These are phyloP conservation scores for Capra hircus DNA, from an alignment of 2,113 vertebrate genomes.

Conservation along the genomic window DNA sequence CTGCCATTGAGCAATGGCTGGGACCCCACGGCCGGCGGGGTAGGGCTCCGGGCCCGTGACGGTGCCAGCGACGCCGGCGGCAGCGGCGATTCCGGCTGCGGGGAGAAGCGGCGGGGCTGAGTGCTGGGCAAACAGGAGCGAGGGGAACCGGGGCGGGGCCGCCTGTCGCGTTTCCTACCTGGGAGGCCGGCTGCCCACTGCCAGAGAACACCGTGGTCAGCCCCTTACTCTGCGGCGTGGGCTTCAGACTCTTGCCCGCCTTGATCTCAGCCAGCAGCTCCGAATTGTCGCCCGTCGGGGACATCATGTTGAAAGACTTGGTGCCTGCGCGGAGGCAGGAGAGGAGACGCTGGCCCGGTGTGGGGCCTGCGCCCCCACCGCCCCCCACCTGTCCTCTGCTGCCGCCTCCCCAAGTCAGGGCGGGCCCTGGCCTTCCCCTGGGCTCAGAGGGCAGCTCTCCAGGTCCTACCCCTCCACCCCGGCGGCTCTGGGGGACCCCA, in stretches of 20 bases:
- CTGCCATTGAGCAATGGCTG: slow-evolving; percentile 89
- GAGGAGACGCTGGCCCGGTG: neutral
- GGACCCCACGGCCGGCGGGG: slow-evolving; percentile 76
- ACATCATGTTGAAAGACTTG: slow-evolving; percentile 99
- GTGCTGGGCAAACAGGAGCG: neutral
- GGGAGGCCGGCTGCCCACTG: slow-evolving; percentile 79
- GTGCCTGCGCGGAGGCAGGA: slow-evolving; percentile 83
- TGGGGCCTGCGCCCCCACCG: rapidly evolving
- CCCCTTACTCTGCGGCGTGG: slow-evolving; percentile 95
- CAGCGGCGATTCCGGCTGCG: slow-evolving; percentile 41
- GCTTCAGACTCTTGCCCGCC: slow-evolving; percentile 95
- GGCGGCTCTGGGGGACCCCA: neutral
- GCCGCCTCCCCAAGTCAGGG: neutral
- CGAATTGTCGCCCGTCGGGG: slow-evolving; percentile 95
- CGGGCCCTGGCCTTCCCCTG: neutral
- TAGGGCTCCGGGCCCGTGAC: slow-evolving; percentile 73
- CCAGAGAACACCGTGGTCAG: slow-evolving; percentile 93
- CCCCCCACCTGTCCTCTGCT: neutral
- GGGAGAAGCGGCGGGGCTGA: neutral
- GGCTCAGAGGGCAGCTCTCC: neutral
- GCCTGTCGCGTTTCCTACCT: slow-evolving; percentile 50
- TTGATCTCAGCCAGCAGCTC: slow-evolving; percentile 99
- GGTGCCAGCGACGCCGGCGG: slow-evolving; percentile 44
- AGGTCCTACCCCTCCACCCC: neutral
- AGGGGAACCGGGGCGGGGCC: neutral